Conservation (phyloP, 2,113 vertebrate genomes). For the Ardeotis arabs region DNA sequence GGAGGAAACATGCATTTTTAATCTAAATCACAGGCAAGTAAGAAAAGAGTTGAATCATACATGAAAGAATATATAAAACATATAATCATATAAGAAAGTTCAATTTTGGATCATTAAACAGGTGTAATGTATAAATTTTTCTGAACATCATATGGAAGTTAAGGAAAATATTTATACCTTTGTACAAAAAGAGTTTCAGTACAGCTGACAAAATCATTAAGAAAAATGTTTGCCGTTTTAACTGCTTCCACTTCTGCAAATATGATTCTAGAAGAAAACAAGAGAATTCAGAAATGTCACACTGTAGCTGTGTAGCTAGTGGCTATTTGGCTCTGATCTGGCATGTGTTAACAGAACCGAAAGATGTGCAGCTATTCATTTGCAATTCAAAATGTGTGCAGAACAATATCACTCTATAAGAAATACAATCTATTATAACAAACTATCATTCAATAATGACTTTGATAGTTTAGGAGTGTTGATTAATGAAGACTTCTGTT, state of each 20-base stretch:
- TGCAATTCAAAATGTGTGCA: slow-evolving; percentile 20
- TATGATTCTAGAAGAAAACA: neutral
- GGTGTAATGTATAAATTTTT: neutral
- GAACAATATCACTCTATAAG: neutral
- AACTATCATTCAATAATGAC: neutral
- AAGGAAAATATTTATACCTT: neutral
- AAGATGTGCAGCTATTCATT: neutral
- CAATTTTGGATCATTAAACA: neutral
- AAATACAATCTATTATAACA: neutral
- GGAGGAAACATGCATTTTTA: accelerated
- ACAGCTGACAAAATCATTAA: neutral
- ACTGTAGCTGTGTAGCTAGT: neutral
- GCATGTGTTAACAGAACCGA: neutral
- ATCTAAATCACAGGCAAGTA: neutral
- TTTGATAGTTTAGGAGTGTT: neutral
- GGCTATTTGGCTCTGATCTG: neutral
- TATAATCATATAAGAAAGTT: neutral
- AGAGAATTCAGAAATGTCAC: neutral
- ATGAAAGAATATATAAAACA: neutral
- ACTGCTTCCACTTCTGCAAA: neutral
- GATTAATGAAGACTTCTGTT: neutral
- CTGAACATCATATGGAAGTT: neutral
- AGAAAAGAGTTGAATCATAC: neutral
- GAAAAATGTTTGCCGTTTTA: neutral
- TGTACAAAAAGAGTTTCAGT: neutral